Base-by-base conservation (phyloP, 2,113 vertebrate species). In the Hiodon tergisus region DNA sequence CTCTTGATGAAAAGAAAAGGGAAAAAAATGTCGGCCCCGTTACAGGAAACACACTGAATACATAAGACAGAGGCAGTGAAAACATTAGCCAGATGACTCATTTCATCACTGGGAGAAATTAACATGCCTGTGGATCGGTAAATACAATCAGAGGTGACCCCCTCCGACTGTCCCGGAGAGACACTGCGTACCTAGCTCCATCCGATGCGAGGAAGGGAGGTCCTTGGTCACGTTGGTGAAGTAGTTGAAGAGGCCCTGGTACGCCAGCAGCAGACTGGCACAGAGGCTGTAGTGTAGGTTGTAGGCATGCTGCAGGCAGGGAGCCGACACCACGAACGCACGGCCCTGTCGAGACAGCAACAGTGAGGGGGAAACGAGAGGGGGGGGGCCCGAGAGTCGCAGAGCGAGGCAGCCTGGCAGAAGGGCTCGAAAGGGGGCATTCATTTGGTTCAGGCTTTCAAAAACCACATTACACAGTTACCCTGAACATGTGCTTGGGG, bases 171-270 rank as follows among this genome's bases (percentile, higher is more conserved):
- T 11, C 3, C 14, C 9, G 14, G 58, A 59, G 3, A 59, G 58
- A 59, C 14, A 4, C 1, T 59, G 58, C 84, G 83, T 95, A 99
- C 97, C 97, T 87, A 98, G 88, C 79, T 98, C 96, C 88, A 98
- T 90, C 76, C 93, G 93, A 78, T 94, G 95, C 78, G 93, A 96
- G 75, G 92, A 94, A 61, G 96, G 94, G 67, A 98, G 88, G 84
- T 96, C 94, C 89, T 95, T 94, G 72, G 94, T 93, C 78, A 97
- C 85, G 60, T 87, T 88, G 77, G 93, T 90, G 85, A 98, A 97
- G 82, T 97, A 98, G 81, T 87, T 94, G 77, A 97, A 96, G 68
- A 99, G 92, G 65, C 97, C 95, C 87, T 94, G 95, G 87, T 98
- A 99, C 82, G 96, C 94, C 68, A 91, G 87, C 74, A 99, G 91